Evolutionary conservation across 2,888 invertebrate genomes (phyloP), one percentile per base, ranked within the genome.

Genomic region (Callosobruchus maculatus): DNA sequence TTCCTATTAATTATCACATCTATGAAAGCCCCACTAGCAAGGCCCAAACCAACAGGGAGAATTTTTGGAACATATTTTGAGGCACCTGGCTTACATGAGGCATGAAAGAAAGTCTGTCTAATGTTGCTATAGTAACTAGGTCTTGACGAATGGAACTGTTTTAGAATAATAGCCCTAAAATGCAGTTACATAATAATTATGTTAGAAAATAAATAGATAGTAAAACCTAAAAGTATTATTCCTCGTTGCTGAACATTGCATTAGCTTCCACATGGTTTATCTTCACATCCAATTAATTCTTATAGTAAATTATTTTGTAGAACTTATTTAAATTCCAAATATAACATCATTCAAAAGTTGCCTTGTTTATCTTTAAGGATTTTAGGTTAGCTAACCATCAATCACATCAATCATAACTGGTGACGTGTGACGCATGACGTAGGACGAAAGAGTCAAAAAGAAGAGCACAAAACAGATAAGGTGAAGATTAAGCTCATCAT

Each of bases 1-100:
- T 81, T 82, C 73, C 80, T 82, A 70, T 76, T 72, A n/a, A 79
- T 13, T 21, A 72, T 67, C 67, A 83, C 69, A 71, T 79, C 77
- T 71, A 80, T 67, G 21, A 80, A 69, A 66, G 77, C 79, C 26
- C 80, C 80, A 70, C 80, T 75, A 22, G 80, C 72, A 68, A 82
- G 30, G 67, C 79, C 76, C 72, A 82, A 22, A 13, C 78, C 77
- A 26, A 81, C 22, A 70, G 78, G 74, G n/a, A 77, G 76, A 31
- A 76, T 22, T 67, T 77, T 76, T 21, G 73, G 74, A 70, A 18
- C 49, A 18, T 18, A 49, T 49, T 49, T 49, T 7, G 49, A 7
- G 49, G 18, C 49, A 2, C 5, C 21, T 21, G 68, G 18, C 22
- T 68, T 68, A 7, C 7, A 1, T 5, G 7, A 21, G 9, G 22